These are phyloP conservation scores for Rhombomys opimus DNA, from an alignment of 2,113 vertebrate species.

Conservation along the genomic window DNA sequence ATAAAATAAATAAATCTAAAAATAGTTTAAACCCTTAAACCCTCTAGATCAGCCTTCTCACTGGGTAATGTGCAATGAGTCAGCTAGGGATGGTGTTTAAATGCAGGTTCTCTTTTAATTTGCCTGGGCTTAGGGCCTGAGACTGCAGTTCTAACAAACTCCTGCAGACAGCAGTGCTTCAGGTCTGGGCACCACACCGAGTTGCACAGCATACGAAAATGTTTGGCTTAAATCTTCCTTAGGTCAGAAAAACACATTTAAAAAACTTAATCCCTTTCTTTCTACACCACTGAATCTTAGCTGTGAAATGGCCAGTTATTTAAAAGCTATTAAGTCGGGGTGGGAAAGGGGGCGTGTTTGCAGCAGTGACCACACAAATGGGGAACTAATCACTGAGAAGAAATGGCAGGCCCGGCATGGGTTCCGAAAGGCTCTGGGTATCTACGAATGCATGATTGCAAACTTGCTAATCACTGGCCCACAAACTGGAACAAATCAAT, in stretches of 20 bases:
- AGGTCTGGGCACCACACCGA: background rate
- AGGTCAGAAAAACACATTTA: background rate
- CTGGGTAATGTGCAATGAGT: background rate
- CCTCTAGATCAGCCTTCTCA: background rate
- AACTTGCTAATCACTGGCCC: slow-evolving; percentile 4
- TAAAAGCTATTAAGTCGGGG: background rate
- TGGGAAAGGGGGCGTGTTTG: background rate
- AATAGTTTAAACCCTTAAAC: background rate
- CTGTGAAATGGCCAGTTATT: slow-evolving; percentile 30
- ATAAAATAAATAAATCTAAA: background rate
- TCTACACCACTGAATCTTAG: background rate
- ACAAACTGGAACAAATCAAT: slow-evolving; percentile 19
- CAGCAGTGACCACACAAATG: background rate
- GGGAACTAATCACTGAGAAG: background rate
- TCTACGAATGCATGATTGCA: slow-evolving; percentile 8
- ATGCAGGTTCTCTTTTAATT: background rate
- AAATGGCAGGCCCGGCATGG: background rate
- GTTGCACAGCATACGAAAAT: slow-evolving; percentile 23
- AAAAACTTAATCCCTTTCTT: slow-evolving; percentile 31
- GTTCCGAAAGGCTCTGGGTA: background rate
- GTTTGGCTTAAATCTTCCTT: background rate
- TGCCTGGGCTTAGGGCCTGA: background rate
- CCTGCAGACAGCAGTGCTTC: background rate
- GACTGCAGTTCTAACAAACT: background rate
- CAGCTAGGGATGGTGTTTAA: background rate